Evolutionary conservation across 1,140 invertebrate species (phyloP), one percentile per base, ranked within the genome.

Genomic region (Rhopalosiphum maidis): DNA sequence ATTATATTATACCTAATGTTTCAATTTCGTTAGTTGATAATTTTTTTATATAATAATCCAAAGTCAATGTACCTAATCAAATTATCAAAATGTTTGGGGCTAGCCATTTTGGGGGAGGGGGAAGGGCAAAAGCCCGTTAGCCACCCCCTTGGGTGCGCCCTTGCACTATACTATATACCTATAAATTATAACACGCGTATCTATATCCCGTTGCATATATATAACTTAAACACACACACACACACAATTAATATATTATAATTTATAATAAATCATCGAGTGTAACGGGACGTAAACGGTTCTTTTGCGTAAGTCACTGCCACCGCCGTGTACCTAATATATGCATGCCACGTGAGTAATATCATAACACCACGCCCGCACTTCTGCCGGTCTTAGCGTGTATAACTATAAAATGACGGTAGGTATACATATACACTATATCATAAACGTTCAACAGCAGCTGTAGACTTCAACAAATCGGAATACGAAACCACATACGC

Each of bases 381-480:
- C 60, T 77, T 77, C 60, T 77, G 60, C 7, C 60, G 60, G 60
- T 77, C 60, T 77, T 35, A 77, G 60, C 60, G 60, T 77, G 60
- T 77, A 18, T n/a, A 21, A 77, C 60, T 77, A 77, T 77, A 77
- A 77, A 77, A 77, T 18, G 60, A 15, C 15, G 60, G 60, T 77
- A 77, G 60, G n/a, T 77, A 77, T 15, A 77, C 18, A 77, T 5
- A n/a, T 15, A 51, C n/a, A 77, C 30, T 77, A 77, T 77, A 77
- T 77, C 30, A 77, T 77, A 77, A 77, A 18, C 60, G 60, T 77
- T 77, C 60, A 77, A 77, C 60, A 21, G 60, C 60, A 77, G 60
- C 60, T 77, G 60, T n/a, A 77, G n/a, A 77, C n/a, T n/a, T 77
- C 60, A 77, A 77, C 30, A 77, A 77, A 77, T 77, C 60, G 60